Percentiles rank a stretch among this genome's conserved stretches.
Conservation (phyloP, 30 jellyfish, hydroid and myxozoan genomes). For the Aurelia aurita region DNA sequence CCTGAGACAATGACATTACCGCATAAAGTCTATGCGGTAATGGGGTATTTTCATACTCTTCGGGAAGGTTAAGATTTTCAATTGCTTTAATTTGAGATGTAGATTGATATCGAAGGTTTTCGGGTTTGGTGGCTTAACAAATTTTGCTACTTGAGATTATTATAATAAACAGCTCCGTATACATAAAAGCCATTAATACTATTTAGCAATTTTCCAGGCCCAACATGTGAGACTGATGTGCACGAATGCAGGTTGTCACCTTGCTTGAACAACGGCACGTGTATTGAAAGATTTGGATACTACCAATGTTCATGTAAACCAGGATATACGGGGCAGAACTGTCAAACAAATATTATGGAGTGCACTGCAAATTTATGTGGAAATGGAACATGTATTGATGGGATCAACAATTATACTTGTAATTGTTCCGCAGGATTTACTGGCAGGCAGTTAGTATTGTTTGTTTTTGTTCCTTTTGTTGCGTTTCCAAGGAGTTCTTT, state of each 20-base stretch:
- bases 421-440: slow-evolving; percentile 62
- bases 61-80: no score
- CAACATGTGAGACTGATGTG: slow-evolving; percentile 58
- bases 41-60: no score
- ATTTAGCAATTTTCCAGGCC: slow-evolving; percentile 9
- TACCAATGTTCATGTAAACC: slow-evolving; percentile 57
- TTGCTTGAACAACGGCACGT: slow-evolving; percentile 63
- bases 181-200: no score
- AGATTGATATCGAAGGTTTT: no score
- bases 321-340: slow-evolving; percentile 71
- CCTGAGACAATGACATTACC: no score
- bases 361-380: slow-evolving; percentile 21
- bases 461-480: not conserved
- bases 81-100: no score
- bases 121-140: no score
- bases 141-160: no score
- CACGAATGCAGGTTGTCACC: slow-evolving; percentile 62
- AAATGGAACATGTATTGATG: slow-evolving; percentile 71
- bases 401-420: slow-evolving; percentile 50
- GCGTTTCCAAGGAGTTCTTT: no score
- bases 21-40: no score
- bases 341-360: slow-evolving; percentile 51
- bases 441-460: slow-evolving; percentile 56
- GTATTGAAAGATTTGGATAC: slow-evolving; percentile 48
- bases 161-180: no score